Conservation (phyloP, 2,113 vertebrate species). For the Percina caprodes region DNA sequence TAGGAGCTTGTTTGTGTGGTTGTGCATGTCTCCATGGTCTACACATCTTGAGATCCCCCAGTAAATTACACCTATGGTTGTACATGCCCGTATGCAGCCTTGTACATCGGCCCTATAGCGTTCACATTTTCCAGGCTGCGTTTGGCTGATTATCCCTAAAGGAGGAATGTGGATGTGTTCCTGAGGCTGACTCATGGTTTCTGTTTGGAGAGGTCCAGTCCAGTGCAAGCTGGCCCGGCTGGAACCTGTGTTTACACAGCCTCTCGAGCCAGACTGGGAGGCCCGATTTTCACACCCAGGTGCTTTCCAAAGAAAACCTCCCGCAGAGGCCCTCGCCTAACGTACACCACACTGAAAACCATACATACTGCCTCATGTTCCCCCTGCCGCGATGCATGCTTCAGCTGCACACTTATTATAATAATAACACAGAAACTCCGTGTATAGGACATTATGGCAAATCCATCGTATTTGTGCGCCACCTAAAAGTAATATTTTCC, state of each 20-base stretch:
- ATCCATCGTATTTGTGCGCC: slow-evolving; percentile 32
- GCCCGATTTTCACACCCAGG: slow-evolving; percentile 84
- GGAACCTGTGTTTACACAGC: slow-evolving; percentile 80
- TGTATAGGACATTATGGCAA: slow-evolving; percentile 32
- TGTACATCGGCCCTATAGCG: slow-evolving; percentile 36
- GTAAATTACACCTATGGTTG: too few relatives aligned
- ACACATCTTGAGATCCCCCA: too few relatives aligned
- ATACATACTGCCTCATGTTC: slow-evolving; percentile 71
- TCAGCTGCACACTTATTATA: slow-evolving; percentile 48
- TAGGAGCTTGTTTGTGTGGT: slow-evolving; percentile 35
- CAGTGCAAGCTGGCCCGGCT: slow-evolving; percentile 60
- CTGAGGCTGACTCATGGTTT: slow-evolving; percentile 83
- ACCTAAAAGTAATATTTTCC: slow-evolving; percentile 51
- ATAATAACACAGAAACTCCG: slow-evolving; percentile 54
- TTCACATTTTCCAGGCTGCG: slow-evolving; percentile 69
- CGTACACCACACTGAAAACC: slow-evolving; percentile 74
- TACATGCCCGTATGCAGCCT: too few relatives aligned
- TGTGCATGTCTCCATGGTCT: too few relatives aligned
- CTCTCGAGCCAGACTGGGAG: slow-evolving; percentile 81
- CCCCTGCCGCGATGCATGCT: slow-evolving; percentile 51
- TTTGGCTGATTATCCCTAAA: slow-evolving; percentile 74
- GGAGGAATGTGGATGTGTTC: slow-evolving; percentile 74
- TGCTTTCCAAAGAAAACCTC: slow-evolving; percentile 84
- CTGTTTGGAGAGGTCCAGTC: slow-evolving; percentile 80
- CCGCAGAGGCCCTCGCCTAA: slow-evolving; percentile 73